Conservation (phyloP, 2,113 vertebrate genomes). For the Labeo catla region DNA sequence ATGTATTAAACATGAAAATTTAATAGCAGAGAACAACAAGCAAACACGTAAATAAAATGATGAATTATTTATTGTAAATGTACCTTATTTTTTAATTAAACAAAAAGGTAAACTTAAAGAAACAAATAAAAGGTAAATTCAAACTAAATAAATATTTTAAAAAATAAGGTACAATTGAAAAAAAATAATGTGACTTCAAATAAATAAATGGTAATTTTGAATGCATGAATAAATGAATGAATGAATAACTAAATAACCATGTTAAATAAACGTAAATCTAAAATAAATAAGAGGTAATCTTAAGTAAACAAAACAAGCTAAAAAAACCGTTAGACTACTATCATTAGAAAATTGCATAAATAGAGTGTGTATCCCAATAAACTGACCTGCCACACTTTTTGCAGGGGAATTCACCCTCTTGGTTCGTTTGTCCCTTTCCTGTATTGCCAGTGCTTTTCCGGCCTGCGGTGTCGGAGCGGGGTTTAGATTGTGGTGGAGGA, state of each 20-base stretch:
- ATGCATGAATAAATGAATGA: no score
- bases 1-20: no score
- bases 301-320: neutral
- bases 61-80: neutral
- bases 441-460: slow-evolving; percentile 72
- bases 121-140: no score
- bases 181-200: neutral
- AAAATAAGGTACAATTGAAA: neutral
- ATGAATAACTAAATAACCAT: no score
- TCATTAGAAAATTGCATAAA: neutral
- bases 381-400: slow-evolving; percentile 97
- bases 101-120: no score
- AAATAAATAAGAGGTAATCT: neutral
- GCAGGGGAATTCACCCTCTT: slow-evolving; percentile 96
- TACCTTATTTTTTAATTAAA: neutral
- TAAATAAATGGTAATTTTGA: no score
- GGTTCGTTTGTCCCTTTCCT: slow-evolving; percentile 79
- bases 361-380: neutral
- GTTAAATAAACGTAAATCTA: no score
- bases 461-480: slow-evolving; percentile 71
- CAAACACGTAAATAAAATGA: no score
- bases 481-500: slow-evolving; percentile 58
- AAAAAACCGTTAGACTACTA: neutral
- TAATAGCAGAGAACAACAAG: no score
- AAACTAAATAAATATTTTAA: neutral